Conservation (phyloP, 2,113 vertebrate species). For the Pteropus alecto region DNA sequence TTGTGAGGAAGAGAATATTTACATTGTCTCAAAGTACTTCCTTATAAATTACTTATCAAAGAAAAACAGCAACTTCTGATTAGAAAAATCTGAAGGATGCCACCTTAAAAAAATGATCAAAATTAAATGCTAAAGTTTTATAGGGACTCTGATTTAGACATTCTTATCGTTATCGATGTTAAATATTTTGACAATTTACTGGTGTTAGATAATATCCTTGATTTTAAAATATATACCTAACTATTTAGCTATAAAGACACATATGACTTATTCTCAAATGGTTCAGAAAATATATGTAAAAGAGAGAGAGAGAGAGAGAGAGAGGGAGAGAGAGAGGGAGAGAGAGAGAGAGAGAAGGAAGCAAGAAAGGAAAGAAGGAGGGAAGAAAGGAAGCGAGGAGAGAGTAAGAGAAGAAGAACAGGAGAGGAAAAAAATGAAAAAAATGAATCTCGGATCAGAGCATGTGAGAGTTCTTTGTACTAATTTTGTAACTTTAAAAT, state of each 20-base stretch:
- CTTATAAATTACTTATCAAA: background rate
- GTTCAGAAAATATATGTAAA: background rate
- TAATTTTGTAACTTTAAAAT: background rate
- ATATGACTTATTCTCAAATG: background rate
- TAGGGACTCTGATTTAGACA: background rate
- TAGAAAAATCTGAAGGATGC: background rate
- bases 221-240: background rate
- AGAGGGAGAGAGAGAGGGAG: background rate
- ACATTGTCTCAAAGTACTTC: background rate
- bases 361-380: too few relatives aligned
- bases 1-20: background rate
- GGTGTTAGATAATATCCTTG: background rate
- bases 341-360: background rate
- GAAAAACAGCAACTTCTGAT: background rate
- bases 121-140: background rate
- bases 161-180: accelerated
- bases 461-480: background rate
- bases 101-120: background rate
- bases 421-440: background rate
- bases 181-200: background rate
- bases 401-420: too few relatives aligned
- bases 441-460: background rate
- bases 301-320: background rate
- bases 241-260: background rate
- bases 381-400: too few relatives aligned